Conservation (phyloP, 2,888 invertebrate species). For the Diloba caeruleocephala region DNA sequence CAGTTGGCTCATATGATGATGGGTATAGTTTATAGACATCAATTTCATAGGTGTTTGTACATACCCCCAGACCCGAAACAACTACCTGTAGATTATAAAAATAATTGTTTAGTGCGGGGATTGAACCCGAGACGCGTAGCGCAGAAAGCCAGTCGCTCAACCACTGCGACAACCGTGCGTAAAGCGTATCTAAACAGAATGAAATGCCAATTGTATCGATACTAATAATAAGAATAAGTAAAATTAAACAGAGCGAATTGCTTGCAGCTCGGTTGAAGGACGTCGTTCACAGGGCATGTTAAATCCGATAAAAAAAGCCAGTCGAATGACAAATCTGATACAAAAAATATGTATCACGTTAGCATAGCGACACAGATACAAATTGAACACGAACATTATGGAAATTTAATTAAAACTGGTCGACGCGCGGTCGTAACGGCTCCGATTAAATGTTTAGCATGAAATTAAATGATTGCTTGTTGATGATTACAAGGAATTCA, state of each 20-base stretch:
- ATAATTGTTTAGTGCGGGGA: no score
- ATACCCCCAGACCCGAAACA: no score
- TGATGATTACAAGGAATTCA: no score
- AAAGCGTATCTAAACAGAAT: not conserved
- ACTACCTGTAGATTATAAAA: no score
- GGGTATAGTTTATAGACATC: no score
- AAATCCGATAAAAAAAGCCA: slow-evolving; percentile 19
- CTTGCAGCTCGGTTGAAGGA: slow-evolving; percentile 26
- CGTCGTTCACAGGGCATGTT: slow-evolving; percentile 10
- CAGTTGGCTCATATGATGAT: no score
- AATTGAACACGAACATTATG: slow-evolving; percentile 31
- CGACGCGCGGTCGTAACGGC: not conserved
- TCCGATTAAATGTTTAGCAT: slow-evolving; percentile 12
- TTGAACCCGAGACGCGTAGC: no score
- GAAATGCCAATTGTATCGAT: not conserved
- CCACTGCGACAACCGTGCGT: no score
- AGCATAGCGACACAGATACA: slow-evolving; percentile 9
- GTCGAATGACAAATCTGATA: slow-evolving; percentile 25
- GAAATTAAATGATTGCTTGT: slow-evolving; percentile 17
- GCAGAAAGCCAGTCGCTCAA: no score
- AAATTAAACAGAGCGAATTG: slow-evolving; percentile 5
- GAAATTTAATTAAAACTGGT: slow-evolving; percentile 17
- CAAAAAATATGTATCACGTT: slow-evolving; percentile 30
- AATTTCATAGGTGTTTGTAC: no score
- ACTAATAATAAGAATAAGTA: not conserved